These are phyloP conservation scores for Neosilurus mollespiculum DNA, from an alignment of 2,797 vertebrate genomes.

Conservation along the genomic window DNA sequence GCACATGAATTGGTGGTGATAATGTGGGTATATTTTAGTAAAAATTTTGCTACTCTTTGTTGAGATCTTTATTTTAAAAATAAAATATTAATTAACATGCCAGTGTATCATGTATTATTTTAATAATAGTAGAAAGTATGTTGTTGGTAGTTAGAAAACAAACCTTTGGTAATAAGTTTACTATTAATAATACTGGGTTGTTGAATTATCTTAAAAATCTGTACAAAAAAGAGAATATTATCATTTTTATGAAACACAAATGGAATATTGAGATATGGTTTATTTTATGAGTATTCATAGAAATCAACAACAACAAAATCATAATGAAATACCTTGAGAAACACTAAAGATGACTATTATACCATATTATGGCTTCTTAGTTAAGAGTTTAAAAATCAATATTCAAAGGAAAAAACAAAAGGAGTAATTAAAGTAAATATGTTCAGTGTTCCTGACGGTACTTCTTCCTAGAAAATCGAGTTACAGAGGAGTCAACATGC, in stretches of 20 bases:
- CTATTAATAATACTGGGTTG: neutral
- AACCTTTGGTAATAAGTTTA: no score
- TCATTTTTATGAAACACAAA: constrained; percentile 35
- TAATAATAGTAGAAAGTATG: neutral
- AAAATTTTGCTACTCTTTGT: neutral
- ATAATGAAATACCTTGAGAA: constrained; percentile 43
- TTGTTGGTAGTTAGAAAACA: no score
- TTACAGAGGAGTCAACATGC: constrained; percentile 30
- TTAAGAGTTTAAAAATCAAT: constrained; percentile 38
- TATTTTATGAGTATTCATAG: constrained; percentile 50
- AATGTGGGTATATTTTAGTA: no score
- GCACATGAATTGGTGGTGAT: no score
- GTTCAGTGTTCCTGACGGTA: constrained; percentile 46
- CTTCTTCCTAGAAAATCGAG: constrained; percentile 33
- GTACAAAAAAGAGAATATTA: constrained; percentile 27
- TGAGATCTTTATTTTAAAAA: neutral
- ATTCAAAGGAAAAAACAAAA: constrained; percentile 35
- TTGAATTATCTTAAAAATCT: neutral
- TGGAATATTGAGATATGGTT: constrained; percentile 47
- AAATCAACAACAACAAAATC: constrained; percentile 50
- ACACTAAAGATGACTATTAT: constrained; percentile 45
- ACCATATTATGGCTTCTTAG: constrained; percentile 51
- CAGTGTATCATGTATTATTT: neutral
- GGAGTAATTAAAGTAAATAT: constrained; percentile 37
- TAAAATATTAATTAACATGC: neutral